Conservation (phyloP, 2,113 vertebrate species). For the Oxyura jamaicensis region DNA sequence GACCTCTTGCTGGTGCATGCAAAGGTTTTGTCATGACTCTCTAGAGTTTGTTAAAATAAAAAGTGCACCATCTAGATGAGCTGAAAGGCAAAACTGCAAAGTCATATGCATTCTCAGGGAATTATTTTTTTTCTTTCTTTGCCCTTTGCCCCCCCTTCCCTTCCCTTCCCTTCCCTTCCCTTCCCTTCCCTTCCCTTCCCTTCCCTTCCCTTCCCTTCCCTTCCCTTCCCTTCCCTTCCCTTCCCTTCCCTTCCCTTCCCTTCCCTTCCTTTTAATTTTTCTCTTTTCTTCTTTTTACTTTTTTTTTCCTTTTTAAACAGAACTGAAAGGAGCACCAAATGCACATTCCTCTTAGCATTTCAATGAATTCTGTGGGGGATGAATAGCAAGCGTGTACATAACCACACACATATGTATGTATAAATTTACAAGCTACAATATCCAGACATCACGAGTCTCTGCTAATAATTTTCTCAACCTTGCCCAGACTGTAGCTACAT, state of each 20-base stretch:
- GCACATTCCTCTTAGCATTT: conserved; percentile 72
- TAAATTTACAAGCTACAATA: conserved; percentile 85
- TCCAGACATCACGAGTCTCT: conserved; percentile 78
- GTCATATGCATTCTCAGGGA: background rate
- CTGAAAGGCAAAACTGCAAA: background rate
- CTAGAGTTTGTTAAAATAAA: background rate
- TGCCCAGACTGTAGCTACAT: conserved; percentile 81
- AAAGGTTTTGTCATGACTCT: background rate
- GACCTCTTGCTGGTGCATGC: background rate
- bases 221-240: background rate
- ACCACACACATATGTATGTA: conserved; percentile 80
- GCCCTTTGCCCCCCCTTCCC: background rate
- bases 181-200: rapidly evolving
- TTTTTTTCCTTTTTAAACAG: background rate
- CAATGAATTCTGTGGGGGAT: conserved; percentile 69
- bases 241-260: rapidly evolving
- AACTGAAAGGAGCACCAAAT: conserved; percentile 59
- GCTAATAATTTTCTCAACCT: conserved; percentile 83
- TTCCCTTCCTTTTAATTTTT: background rate
- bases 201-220: background rate
- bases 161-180: background rate
- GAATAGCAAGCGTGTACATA: conserved; percentile 74
- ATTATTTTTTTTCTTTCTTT: background rate
- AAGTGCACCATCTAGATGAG: background rate
- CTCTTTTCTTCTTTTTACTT: rapidly evolving